These are phyloP conservation scores for Ceuthmochares aereus DNA, from an alignment of 2,113 vertebrate species.

Conservation along the genomic window DNA sequence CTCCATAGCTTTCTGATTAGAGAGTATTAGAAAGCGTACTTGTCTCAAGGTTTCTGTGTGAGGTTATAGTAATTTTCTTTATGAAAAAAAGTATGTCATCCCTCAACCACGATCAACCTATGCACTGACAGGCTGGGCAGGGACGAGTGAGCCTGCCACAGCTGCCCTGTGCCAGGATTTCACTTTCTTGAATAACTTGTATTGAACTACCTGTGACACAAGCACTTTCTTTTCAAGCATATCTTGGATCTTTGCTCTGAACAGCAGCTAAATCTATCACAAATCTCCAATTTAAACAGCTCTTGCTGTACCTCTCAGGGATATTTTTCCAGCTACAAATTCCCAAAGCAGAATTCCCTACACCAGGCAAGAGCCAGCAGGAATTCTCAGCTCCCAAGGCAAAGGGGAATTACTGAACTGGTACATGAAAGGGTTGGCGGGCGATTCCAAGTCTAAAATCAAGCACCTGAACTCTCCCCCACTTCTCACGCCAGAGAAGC, in stretches of 20 bases:
- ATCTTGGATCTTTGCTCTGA: neutral
- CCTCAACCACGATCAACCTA: neutral
- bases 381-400: neutral
- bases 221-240: accelerated
- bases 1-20: neutral
- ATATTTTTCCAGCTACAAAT: neutral
- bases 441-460: neutral
- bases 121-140: accelerated
- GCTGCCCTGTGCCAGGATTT: accelerated
- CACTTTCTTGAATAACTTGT: accelerated
- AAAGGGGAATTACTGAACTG: neutral
- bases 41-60: neutral
- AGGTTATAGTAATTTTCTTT: neutral
- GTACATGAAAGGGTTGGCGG: neutral
- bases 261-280: neutral
- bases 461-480: neutral
- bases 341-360: neutral
- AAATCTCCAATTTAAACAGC: neutral
- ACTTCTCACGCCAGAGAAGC: neutral
- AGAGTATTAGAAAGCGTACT: neutral
- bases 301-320: neutral
- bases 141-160: accelerated
- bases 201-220: neutral
- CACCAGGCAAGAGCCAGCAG: accelerated
- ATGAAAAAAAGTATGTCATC: accelerated